Conservation (phyloP, 2,113 vertebrate genomes). For the Chionis minor region DNA sequence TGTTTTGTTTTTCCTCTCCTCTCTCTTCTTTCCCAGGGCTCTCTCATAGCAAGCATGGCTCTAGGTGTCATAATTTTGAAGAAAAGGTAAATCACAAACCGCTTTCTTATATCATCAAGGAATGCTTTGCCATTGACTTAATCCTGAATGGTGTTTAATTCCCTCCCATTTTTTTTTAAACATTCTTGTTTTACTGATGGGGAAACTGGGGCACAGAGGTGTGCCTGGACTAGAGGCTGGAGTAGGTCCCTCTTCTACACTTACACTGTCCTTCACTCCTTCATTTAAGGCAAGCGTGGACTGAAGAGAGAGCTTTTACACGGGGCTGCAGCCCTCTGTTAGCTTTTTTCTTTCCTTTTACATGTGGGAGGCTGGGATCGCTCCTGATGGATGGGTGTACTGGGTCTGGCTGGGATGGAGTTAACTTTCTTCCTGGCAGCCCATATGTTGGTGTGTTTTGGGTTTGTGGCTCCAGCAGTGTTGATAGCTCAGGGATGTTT, state of each 20-base stretch:
- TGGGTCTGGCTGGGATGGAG: not conserved
- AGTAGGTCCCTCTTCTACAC: not conserved
- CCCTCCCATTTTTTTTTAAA: not conserved
- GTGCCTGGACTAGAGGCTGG: not conserved
- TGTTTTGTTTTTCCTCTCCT: not conserved
- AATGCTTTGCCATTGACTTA: not conserved
- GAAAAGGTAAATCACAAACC: slow-evolving; percentile 82
- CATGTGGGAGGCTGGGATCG: accelerated
- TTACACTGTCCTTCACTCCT: not conserved
- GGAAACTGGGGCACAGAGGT: not conserved
- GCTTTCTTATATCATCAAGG: accelerated
- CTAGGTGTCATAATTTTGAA: slow-evolving; percentile 94
- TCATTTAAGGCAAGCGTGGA: not conserved
- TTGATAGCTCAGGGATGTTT: not conserved
- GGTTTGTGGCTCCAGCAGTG: not conserved
- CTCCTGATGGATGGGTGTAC: not conserved
- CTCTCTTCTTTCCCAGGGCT: slow-evolving; percentile 81
- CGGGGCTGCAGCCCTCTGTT: not conserved
- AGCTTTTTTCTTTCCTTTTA: not conserved
- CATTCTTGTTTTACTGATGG: not conserved
- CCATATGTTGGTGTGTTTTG: not conserved
- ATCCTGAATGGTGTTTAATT: not conserved
- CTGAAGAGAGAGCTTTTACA: not conserved
- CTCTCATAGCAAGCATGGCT: slow-evolving; percentile 96
- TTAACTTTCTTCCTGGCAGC: not conserved